Evolutionary conservation across 2,113 vertebrate species (phyloP).

Genomic region (Chaenogobius annularis): DNA sequence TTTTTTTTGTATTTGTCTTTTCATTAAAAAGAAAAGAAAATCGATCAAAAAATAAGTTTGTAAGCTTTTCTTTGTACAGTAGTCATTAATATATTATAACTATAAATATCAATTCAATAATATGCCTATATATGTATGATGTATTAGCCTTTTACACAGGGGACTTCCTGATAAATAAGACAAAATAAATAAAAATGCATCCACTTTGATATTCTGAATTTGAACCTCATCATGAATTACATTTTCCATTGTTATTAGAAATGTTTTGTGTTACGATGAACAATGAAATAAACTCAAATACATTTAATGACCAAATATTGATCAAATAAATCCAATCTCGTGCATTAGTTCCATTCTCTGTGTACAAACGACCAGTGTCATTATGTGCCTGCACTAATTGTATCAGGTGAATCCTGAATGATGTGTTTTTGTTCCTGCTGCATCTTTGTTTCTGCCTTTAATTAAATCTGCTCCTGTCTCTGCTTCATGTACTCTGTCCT

Average conservation of each 20-base stretch:
- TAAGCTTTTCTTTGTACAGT: no score
- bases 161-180: no score
- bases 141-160: no score
- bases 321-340: background rate
- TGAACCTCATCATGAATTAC: no score
- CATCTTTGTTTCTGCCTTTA: slow-evolving; percentile 19
- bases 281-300: background rate
- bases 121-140: no score
- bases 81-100: no score
- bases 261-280: background rate
- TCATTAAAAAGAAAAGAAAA: no score
- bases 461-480: slow-evolving; percentile 12
- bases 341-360: background rate
- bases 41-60: no score
- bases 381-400: background rate
- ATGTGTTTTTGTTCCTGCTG: background rate
- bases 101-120: no score
- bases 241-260: background rate
- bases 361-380: background rate
- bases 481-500: background rate
- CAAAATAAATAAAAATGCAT: no score
- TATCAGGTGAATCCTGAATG: background rate
- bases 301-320: background rate
- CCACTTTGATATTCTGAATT: no score
- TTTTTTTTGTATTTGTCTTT: no score